phyloP scores from a whole-genome alignment of 2,797 vertebrate genomes.

The Glyptemys insculpta region DNA sequence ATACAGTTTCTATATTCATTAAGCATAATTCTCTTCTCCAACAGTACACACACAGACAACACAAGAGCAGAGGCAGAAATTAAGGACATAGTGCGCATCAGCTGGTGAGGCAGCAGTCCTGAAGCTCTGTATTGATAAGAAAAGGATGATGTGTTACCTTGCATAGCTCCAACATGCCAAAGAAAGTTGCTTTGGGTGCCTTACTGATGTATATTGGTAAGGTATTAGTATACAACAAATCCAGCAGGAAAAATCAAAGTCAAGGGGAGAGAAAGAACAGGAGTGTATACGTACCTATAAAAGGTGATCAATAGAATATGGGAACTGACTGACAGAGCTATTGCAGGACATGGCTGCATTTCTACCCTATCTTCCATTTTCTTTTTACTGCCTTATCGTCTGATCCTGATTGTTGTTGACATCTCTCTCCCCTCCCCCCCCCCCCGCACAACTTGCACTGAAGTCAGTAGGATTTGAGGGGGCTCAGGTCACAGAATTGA shows the following conservation, averaged over 20 bases:
- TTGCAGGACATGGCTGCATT: neutral
- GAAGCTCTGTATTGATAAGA: neutral
- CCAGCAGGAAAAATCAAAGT: neutral
- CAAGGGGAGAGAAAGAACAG: rapidly evolving
- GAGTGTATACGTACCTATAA: neutral
- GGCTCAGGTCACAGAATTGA: neutral
- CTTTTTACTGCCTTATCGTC: neutral
- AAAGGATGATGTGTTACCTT: neutral
- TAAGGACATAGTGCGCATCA: neutral
- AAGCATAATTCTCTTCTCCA: slow-evolving; percentile 24
- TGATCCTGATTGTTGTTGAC: neutral
- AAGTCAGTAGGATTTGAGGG: neutral
- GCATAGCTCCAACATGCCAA: neutral
- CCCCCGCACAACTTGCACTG: neutral
- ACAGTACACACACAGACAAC: neutral
- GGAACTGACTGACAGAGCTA: neutral
- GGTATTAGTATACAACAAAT: neutral
- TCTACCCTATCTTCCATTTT: neutral
- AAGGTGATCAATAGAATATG: neutral
- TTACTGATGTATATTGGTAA: neutral
- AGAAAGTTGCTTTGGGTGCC: neutral
- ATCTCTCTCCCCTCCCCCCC: neutral
- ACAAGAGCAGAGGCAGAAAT: neutral
- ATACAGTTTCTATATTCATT: neutral
- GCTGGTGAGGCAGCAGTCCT: neutral